These are phyloP conservation scores for Drosophila subpulchrella DNA, from an alignment of 1,140 invertebrate genomes.

Conservation along the genomic window DNA sequence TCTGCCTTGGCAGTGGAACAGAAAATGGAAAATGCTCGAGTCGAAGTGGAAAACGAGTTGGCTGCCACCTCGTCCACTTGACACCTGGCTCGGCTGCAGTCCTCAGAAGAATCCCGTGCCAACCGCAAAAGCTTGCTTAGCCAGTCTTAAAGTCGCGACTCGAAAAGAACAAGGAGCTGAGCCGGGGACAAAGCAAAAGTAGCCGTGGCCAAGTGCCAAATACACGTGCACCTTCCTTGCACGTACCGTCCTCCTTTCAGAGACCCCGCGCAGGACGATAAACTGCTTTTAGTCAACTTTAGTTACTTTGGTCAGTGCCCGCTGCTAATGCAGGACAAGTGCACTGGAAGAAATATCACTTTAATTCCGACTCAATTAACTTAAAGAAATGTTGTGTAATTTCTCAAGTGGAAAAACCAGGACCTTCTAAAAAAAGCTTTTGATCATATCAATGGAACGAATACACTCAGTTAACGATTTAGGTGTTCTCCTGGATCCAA, in stretches of 20 bases:
- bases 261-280: constrained; percentile 45
- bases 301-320: constrained; percentile 72
- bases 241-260: constrained; percentile 37
- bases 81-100: constrained; percentile 36
- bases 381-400: too few relatives aligned
- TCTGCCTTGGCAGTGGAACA: constrained; percentile 15
- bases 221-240: constrained; percentile 61
- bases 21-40: constrained; percentile 9
- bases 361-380: too few relatives aligned
- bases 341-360: constrained; percentile 15
- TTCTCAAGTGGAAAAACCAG: background rate
- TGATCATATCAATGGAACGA: too few relatives aligned
- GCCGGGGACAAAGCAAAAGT: constrained; percentile 66
- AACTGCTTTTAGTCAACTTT: constrained; percentile 82
- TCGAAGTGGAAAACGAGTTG: constrained; percentile 28
- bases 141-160: constrained; percentile 64
- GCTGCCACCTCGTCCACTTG: constrained; percentile 47
- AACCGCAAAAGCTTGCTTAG: constrained; percentile 78
- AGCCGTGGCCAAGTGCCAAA: constrained; percentile 76
- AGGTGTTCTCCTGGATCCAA: too few relatives aligned
- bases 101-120: background rate
- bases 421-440: too few relatives aligned
- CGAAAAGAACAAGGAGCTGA: constrained; percentile 58
- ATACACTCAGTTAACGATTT: too few relatives aligned
- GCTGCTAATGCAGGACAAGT: constrained; percentile 57